Conservation (phyloP, 1,140 invertebrate genomes). For the Xylocopa sonorina region DNA sequence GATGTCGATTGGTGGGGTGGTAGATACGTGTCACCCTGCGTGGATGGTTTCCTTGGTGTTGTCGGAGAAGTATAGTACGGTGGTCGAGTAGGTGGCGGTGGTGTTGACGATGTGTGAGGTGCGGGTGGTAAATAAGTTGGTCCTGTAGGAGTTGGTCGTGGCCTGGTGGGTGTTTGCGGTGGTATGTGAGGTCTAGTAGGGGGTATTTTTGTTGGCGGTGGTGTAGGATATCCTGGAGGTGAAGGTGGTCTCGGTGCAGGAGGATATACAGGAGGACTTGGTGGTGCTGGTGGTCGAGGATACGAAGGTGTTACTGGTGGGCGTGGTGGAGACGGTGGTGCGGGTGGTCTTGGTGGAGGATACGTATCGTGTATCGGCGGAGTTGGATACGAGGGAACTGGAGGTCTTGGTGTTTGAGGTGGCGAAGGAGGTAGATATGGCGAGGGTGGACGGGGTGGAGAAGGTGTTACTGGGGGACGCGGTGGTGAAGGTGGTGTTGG, state of each 20-base stretch:
- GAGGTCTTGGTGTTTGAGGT: too few species aligned
- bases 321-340: too few species aligned
- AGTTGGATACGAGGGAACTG: too few species aligned
- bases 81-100: constrained; percentile 66
- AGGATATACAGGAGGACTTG: not conserved
- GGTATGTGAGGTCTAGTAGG: too few species aligned
- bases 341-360: too few species aligned
- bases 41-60: constrained; percentile 17
- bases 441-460: too few species aligned
- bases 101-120: constrained; percentile 63
- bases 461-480: not conserved
- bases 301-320: too few species aligned
- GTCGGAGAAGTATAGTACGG: not conserved
- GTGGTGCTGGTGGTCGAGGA: not conserved
- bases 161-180: too few species aligned
- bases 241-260: constrained; percentile 62
- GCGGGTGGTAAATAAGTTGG: constrained; percentile 42
- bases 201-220: not conserved
- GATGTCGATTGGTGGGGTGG: not conserved
- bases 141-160: constrained; percentile 48
- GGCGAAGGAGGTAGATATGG: too few species aligned
- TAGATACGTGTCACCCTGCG: constrained; percentile 38
- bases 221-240: constrained; percentile 50
- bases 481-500: not conserved
- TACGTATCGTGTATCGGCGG: constrained; percentile 63